Base-by-base conservation (phyloP, 2,797 vertebrate genomes). In the Pseudomugil gertrudae region DNA sequence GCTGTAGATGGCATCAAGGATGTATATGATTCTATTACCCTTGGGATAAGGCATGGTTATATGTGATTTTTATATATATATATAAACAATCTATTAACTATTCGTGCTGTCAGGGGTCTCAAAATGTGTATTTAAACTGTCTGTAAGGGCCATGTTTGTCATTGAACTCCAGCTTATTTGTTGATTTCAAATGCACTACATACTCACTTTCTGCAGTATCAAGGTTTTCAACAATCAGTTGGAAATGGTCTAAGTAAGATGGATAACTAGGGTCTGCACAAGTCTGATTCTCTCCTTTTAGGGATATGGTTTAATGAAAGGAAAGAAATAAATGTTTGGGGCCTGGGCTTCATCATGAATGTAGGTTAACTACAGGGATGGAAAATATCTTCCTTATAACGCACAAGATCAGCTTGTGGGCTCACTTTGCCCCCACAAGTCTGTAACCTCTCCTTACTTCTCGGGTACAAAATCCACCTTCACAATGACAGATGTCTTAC, bases 401-500 rank as follows among this genome's bases (percentile, higher is more conserved):
- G 36, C 81, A 78, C 79, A 81, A 48, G 47, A 61, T 60, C 50
- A 35, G 58, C 75, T 75, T 0, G n/a, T 40, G 35, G 53, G 71
- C 59, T 74, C 26, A 10, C 51, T 54, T 83, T 2, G 57, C 35
- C 60, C 56, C 70, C 23, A 17, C 64, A 21, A 54, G 61, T 48
- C 17, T 0, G 15, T 63, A 24, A 72, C 75, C 57, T 70, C 35
- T 33, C 63, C 74, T 33, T 38, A 0, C 63, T 57, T 33, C 27
- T 47, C 3, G 0, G 45, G 48, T 74, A 76, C 53, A 63, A 80
- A 76, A 59, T 76, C 63, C 57, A 67, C 38, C 17, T 9, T 0
- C 71, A 68, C 57, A 66, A 77, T 77, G 80, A 60, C 57, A 72
- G 63, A 2, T 58, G 63, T 79, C 74, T n/a, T 43, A 43, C 72